Base-by-base conservation (phyloP, 2,797 vertebrate genomes). In the Alectoris magna region DNA sequence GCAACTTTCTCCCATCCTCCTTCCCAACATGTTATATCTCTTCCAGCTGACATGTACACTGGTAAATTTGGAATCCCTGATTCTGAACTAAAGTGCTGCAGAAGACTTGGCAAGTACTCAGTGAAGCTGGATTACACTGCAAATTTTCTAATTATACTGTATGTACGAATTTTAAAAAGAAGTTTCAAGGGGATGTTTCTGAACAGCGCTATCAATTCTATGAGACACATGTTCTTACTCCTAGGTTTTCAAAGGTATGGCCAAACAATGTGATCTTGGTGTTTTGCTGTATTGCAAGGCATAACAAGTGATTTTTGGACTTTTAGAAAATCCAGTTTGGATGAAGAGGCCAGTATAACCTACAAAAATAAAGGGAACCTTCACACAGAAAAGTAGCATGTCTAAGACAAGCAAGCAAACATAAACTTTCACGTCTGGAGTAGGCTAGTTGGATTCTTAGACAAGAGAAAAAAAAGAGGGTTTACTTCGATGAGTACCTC, bases 101-200 rank as follows among this genome's bases (percentile, higher is more conserved):
- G 62, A 44, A 82, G 80, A 66, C 27, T 77, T 93, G 51, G 64
- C n/a, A 80, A 49, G 62, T 83, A 85, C 58, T 80, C 69, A 46
- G 26, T 74, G 48, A 77, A 69, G 67, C 53, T 72, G 38, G 86
- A 80, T 36, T 88, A 23, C 48, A 58, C 68, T 92, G 66, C 11
- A 87, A 84, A 83, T 74, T 15, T 60, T 87, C 29, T 58, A 55
- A 80, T 75, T 94, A 82, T 79, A 71, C 18, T 21, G 36, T 70
- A 56, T 68, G 14, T 43, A 6, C 53, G 22, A 59, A 70, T 87
- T 82, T 29, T 53, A 29, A 53, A 53, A 29, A 53, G 15, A 53
- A 29, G 10, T 53, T 53, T 53, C 31, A 60, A 76, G 82, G 24
- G 9, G 3, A 39, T 51, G 6, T 59, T 86, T 83, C 78, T 80